Base-by-base conservation (phyloP, 92 coral and sea anemone species). In the Umimayanthus kanabou region DNA sequence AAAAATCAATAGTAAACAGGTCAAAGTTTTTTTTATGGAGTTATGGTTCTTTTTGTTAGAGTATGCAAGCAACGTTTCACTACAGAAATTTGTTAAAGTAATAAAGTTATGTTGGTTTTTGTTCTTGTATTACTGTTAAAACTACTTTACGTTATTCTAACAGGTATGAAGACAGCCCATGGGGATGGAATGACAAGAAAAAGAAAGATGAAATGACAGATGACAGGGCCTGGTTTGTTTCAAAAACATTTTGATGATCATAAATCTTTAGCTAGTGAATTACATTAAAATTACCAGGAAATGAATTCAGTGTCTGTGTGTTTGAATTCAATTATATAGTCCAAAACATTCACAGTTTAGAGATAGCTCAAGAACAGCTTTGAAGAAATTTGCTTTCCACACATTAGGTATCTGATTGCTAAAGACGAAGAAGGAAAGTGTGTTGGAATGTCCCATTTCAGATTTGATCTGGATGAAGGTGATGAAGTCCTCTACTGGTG, bases 111-210 rank as follows among this genome's bases (percentile, higher is more conserved):
- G 1, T 47, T 47, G 50, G 10, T 53, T 61, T 61, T 23, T 61
- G 69, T 61, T 23, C 7, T 9, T 61, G 69, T 18, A 61, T 22
- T 81, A 7, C 50, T 47, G 50, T 11, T 47, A 5, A 47, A 47
- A 7, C 1, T 47, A 9, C 50, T 47, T 8, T 7, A 47, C 64
- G 2, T 39, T 45, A 13, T 50, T 39, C 28, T 25, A 25, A n/a
- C 58, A 97, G 99, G 80, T 97, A 97, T 81, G 99, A 97, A 66
- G 82, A 94, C 7, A 95, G 96, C 81, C 85, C 93, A 73, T 97
- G 99, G 99, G 99, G 99, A 23, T 97, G 99, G 99, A 95, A 89
- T 90, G 98, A 95, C 80, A 97, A 94, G 82, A 95, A 91, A 89
- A 97, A 97, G 86, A 91, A 80, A 80, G 98, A 97, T 29, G 99